A percentile compares a stretch with the other conserved stretches of the same genome.
Conservation (phyloP, 2,113 vertebrate species). For the Neolamprologus modestus region DNA sequence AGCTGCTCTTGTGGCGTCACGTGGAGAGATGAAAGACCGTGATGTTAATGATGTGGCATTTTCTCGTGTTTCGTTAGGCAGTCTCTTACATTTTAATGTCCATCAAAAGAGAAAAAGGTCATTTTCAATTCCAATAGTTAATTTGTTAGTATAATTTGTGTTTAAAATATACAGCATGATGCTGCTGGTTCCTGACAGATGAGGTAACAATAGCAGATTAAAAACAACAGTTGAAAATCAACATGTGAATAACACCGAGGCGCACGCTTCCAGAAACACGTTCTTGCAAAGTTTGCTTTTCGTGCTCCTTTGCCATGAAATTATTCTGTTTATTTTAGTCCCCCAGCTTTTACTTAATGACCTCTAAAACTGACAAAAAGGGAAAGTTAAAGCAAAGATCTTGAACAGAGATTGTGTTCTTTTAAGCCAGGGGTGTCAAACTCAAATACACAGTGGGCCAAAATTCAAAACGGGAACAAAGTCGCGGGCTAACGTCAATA, state of each 20-base stretch:
- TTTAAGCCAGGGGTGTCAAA: not conserved
- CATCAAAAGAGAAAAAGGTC: not conserved
- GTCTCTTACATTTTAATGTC: not conserved
- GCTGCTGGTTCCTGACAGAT: not conserved
- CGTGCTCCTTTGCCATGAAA: not conserved
- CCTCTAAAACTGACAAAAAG: not conserved
- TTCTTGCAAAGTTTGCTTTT: not conserved
- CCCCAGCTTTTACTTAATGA: not conserved
- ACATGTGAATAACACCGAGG: not conserved
- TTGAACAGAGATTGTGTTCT: not conserved
- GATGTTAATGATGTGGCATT: not conserved
- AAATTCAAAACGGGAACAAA: no score
- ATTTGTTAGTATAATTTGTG: not conserved
- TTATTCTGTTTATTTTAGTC: not conserved
- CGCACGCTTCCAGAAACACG: not conserved
- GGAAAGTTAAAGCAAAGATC: not conserved
- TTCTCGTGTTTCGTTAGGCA: not conserved
- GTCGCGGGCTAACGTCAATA: no score
- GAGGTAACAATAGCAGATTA: not conserved
- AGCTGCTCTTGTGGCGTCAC: constrained; percentile 6
- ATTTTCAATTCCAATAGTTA: not conserved
- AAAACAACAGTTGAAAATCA: not conserved
- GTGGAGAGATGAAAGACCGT: not conserved
- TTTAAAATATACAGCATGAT: not conserved
- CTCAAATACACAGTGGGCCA: no score